Percentiles rank a stretch among this genome's conserved stretches.
These are phyloP conservation scores for Platycheirus rosarum DNA, from an alignment of 2,888 invertebrate species.

Conservation along the genomic window DNA sequence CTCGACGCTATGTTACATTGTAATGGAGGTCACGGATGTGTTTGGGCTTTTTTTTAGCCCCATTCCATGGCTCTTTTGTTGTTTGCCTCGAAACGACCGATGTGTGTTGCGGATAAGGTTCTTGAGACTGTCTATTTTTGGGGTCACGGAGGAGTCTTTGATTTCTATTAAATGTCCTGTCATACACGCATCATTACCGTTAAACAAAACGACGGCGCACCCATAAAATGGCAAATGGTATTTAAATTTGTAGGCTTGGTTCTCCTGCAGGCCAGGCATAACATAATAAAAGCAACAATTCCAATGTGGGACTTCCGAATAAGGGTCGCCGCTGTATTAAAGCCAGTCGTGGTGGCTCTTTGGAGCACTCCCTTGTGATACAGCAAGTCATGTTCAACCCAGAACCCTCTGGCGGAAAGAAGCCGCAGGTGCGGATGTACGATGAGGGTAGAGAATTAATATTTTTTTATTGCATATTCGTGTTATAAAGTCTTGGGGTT, in stretches of 20 bases:
- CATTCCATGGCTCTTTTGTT: background rate
- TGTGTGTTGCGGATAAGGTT: slow-evolving; percentile 45
- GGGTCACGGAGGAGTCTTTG: slow-evolving; percentile 52
- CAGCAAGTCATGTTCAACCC: background rate
- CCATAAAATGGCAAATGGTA: slow-evolving; percentile 65
- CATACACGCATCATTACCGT: slow-evolving; percentile 70
- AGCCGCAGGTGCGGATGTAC: slow-evolving; percentile 54
- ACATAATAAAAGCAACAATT: slow-evolving; percentile 31
- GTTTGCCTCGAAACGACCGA: slow-evolving; percentile 7
- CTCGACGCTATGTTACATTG: slow-evolving; percentile 16
- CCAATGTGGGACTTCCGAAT: slow-evolving; percentile 12
- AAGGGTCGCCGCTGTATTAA: background rate
- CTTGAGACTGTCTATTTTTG: slow-evolving; percentile 20
- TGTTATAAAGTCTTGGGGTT: slow-evolving; percentile 40
- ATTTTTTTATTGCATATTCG: slow-evolving; percentile 67
- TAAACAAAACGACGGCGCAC: slow-evolving; percentile 51
- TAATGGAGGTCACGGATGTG: slow-evolving; percentile 60
- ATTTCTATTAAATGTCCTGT: slow-evolving; percentile 68
- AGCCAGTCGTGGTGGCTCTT: slow-evolving; percentile 37
- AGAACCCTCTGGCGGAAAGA: slow-evolving; percentile 27
- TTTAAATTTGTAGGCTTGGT: slow-evolving; percentile 57
- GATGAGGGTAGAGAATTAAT: slow-evolving; percentile 54
- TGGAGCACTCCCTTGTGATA: slow-evolving; percentile 28
- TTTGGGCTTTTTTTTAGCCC: slow-evolving; percentile 6
- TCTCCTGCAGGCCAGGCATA: slow-evolving; percentile 3